Percentiles rank a stretch among this genome's conserved stretches.
Evolutionary conservation across 1,140 invertebrate species (phyloP).

Genomic region (Spodoptera frugiperda): DNA sequence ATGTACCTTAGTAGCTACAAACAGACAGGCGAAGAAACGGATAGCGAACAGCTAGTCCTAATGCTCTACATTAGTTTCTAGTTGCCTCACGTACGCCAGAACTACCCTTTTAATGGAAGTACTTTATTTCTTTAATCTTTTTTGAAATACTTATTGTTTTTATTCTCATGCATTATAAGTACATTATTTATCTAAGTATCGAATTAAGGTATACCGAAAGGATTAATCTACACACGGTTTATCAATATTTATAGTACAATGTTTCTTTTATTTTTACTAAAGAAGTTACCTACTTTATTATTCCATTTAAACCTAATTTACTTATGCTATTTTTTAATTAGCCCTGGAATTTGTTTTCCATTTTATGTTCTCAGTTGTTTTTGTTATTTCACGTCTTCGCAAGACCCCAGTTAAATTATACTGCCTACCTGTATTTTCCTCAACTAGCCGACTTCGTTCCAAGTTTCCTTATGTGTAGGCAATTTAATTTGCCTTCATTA

Average conservation of each 20-base stretch:
- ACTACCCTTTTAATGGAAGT: neutral
- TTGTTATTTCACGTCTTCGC: too few relatives aligned
- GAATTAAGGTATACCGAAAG: too few relatives aligned
- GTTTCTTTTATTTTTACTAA: too few relatives aligned
- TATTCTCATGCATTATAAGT: too few relatives aligned
- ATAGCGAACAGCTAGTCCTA: neutral
- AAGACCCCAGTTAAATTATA: neutral
- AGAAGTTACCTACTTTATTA: too few relatives aligned
- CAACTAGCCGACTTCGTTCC: neutral
- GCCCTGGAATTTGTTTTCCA: too few relatives aligned
- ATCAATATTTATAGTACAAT: too few relatives aligned
- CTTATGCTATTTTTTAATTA: too few relatives aligned
- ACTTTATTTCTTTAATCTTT: constrained; percentile 12
- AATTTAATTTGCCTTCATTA: constrained; percentile 38
- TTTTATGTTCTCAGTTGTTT: too few relatives aligned
- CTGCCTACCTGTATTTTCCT: neutral
- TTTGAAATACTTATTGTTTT: neutral
- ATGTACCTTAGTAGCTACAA: neutral
- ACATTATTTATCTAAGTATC: too few relatives aligned
- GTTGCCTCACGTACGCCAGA: constrained; percentile 3
- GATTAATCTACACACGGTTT: too few relatives aligned
- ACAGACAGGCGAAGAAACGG: neutral
- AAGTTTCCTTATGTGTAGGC: constrained; percentile 30
- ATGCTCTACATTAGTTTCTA: constrained; percentile 21
- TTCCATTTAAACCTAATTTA: too few relatives aligned